Conservation (phyloP, 2,888 invertebrate genomes). For the Nomada hirtipes region DNA sequence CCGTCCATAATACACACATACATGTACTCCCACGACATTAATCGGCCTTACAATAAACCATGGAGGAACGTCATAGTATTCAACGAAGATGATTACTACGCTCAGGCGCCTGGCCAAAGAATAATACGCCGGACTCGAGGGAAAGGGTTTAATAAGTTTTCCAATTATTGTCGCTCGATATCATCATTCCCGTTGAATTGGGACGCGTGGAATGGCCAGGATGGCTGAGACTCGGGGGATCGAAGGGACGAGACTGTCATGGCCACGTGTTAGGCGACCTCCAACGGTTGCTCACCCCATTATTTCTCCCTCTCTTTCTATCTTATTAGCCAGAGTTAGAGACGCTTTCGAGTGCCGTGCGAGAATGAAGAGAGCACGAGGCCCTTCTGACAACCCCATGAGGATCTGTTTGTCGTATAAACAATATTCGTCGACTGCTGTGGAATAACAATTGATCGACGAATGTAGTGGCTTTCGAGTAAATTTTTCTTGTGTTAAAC, state of each 20-base stretch:
- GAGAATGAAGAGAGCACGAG: conserved; percentile 53
- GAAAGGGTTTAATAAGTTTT: conserved; percentile 68
- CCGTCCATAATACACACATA: background rate
- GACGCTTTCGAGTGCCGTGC: conserved; percentile 35
- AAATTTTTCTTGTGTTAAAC: conserved; percentile 3
- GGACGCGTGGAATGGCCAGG: conserved; percentile 60
- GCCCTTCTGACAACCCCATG: conserved; percentile 47
- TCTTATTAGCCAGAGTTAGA: background rate
- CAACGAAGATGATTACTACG: conserved; percentile 42
- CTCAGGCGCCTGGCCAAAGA: conserved; percentile 30
- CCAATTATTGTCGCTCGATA: conserved; percentile 65
- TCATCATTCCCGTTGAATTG: conserved; percentile 73
- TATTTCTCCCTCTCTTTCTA: conserved; percentile 28
- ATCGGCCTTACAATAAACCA: conserved; percentile 37
- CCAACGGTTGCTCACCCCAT: conserved; percentile 48
- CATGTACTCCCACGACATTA: background rate
- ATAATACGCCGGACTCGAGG: conserved; percentile 47
- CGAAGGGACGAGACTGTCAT: conserved; percentile 74
- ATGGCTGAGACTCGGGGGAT: conserved; percentile 51
- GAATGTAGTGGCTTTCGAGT: conserved; percentile 9
- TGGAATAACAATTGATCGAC: conserved; percentile 55
- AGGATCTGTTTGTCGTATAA: conserved; percentile 69
- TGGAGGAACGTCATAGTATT: conserved; percentile 38
- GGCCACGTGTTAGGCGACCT: conserved; percentile 77
- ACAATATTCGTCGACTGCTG: conserved; percentile 62